These are phyloP conservation scores for Fragum whitleyi DNA, from an alignment of 2,888 invertebrate species.

Conservation along the genomic window DNA sequence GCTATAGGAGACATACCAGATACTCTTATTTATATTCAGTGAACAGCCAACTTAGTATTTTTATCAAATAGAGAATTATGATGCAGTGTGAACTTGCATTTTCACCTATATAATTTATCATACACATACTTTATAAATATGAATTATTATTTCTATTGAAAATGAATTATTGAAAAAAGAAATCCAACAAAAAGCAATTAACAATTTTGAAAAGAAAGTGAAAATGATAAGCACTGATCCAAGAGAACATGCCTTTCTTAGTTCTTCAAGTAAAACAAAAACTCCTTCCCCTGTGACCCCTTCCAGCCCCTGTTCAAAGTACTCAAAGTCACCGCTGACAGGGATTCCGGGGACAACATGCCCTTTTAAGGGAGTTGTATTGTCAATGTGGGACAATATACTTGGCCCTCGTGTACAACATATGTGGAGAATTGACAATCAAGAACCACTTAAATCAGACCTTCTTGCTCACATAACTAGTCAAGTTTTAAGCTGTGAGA, in stretches of 20 bases:
- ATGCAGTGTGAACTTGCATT: too few relatives aligned
- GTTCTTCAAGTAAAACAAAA: background rate
- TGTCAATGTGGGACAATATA: constrained; percentile 84
- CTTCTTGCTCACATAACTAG: constrained; percentile 77
- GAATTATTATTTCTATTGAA: too few relatives aligned
- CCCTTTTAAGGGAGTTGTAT: constrained; percentile 73
- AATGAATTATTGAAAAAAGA: too few relatives aligned
- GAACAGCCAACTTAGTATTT: too few relatives aligned
- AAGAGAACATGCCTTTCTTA: background rate
- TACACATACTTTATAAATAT: too few relatives aligned
- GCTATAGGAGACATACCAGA: too few relatives aligned
- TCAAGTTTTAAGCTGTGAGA: constrained; percentile 83
- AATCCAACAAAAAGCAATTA: too few relatives aligned
- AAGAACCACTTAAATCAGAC: constrained; percentile 58
- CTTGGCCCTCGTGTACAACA: constrained; percentile 82
- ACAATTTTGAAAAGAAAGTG: background rate
- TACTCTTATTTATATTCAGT: too few relatives aligned
- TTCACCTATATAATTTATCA: too few relatives aligned
- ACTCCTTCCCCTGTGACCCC: constrained; percentile 64
- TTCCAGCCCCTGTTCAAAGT: constrained; percentile 78
- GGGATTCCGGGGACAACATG: constrained; percentile 64
- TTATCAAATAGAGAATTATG: too few relatives aligned
- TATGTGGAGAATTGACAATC: constrained; percentile 77
- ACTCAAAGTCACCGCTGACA: constrained; percentile 70
- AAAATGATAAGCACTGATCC: constrained; percentile 18